Evolutionary conservation across 2,888 invertebrate species (phyloP).

Genomic region (Macaria liturata): DNA sequence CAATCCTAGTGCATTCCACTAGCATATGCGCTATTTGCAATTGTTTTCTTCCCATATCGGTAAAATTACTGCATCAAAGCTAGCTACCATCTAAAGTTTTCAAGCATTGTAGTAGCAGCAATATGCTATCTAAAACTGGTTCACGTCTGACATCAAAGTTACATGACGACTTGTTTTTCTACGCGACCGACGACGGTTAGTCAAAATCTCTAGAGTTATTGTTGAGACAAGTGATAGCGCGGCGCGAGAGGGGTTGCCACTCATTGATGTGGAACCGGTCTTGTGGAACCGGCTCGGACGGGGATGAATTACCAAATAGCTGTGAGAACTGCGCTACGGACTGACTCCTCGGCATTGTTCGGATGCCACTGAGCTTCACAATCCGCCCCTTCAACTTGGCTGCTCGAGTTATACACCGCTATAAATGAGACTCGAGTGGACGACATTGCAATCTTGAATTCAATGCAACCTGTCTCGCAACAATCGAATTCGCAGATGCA

Average conservation of each 20-base stretch:
- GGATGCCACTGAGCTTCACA: conserved; percentile 27
- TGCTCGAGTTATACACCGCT: conserved; percentile 4
- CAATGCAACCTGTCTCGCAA: conserved; percentile 35
- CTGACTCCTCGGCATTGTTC: conserved; percentile 41
- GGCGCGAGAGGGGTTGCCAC: conserved; percentile 65
- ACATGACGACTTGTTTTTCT: conserved; percentile 33
- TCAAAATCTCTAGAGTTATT: conserved; percentile 71
- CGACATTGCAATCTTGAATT: conserved; percentile 28
- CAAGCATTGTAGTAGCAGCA: too few species aligned
- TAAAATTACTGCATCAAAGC: conserved; percentile 47
- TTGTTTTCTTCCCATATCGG: conserved; percentile 65
- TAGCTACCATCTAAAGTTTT: too few species aligned
- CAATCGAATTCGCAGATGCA: conserved; percentile 59
- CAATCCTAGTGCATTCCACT: conserved; percentile 72
- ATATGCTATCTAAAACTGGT: not conserved
- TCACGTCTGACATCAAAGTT: not conserved
- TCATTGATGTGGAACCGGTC: conserved; percentile 81
- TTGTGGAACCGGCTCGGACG: conserved; percentile 65
- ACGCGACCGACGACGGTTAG: conserved; percentile 34
- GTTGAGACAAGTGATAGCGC: conserved; percentile 52
- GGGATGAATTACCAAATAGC: conserved; percentile 74
- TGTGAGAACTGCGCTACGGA: conserved; percentile 56
- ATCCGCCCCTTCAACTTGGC: conserved; percentile 21
- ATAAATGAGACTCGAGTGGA: conserved; percentile 17
- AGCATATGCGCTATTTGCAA: conserved; percentile 66